Base-by-base conservation (phyloP, 2,888 invertebrate species). In the Microctonus hyperodae region DNA sequence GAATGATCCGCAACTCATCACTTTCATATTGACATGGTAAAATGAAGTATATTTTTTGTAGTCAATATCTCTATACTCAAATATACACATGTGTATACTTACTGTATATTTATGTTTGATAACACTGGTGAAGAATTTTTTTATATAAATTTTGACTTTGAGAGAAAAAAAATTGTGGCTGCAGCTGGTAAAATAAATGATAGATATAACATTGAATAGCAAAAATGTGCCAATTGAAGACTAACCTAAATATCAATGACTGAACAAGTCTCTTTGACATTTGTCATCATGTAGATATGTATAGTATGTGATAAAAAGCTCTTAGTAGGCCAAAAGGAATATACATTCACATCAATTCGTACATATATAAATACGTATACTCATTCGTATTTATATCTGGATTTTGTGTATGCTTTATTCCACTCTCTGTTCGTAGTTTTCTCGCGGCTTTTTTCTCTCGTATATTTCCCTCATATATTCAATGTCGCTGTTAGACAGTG, bases 1-100 rank as follows among this genome's bases (percentile, higher is more conserved):
- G 53, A 69, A 66, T 68, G 66, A 69, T 71, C 64, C 64, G 64
- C 66, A 58, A 58, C 64, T 53, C 28, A 31, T n/a, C 60, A 37
- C 35, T 33, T 48, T 51, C 13, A 62, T 23, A 53, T 51, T 33
- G 23, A 48, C 25, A 50, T 50, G 7, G 10, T 55, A 5, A 3
- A 33, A 13, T 7, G 9, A 16, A 4, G 16, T 22, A 11, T 28
- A 3, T 20, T 44, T 44, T 44, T 44, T 16, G 7, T 44, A 2
- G 9, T 6, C 16, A n/a, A 3, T n/a, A 37, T 28, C 28, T 28
- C 28, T 5, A 28, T 7, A 28, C 3, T 28, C 28, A 28, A 3
- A 28, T 28, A 28, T 13, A 23, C 7, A 2, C 25, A 23, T 25
- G 56, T 23, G 56, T 13, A 56, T 33, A 20, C 23, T 57, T 22